These are phyloP conservation scores for Triplophysa yarkandensis DNA, from an alignment of 2,797 vertebrate species.

Conservation along the genomic window DNA sequence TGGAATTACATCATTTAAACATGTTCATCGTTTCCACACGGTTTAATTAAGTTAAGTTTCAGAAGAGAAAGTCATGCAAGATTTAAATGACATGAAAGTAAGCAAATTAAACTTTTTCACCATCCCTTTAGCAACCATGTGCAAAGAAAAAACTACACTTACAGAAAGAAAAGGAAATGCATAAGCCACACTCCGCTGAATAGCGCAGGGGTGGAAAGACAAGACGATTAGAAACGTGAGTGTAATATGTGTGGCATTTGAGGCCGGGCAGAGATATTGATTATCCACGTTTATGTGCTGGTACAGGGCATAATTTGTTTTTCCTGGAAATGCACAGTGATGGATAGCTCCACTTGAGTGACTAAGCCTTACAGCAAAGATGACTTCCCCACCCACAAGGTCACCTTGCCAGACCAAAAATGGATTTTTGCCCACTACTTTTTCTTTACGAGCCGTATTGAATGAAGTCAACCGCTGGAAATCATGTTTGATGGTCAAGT, in stretches of 20 bases:
- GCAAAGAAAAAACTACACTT: neutral
- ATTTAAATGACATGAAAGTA: too few relatives aligned
- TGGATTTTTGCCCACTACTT: conserved; percentile 54
- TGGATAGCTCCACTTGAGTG: conserved; percentile 59
- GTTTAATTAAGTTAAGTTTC: too few relatives aligned
- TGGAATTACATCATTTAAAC: too few relatives aligned
- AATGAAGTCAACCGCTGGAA: conserved; percentile 52
- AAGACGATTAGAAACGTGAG: conserved; percentile 53
- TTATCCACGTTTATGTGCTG: conserved; percentile 60
- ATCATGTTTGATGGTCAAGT: conserved; percentile 54
- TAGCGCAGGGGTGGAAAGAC: conserved; percentile 50
- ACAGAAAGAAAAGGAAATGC: conserved; percentile 11
- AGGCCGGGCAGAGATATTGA: conserved; percentile 55
- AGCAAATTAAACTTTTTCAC: too few relatives aligned
- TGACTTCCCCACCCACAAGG: conserved; percentile 58
- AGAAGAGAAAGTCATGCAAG: too few relatives aligned
- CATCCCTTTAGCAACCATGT: neutral
- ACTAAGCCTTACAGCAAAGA: conserved; percentile 61
- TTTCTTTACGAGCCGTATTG: conserved; percentile 54
- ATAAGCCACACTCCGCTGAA: conserved; percentile 29
- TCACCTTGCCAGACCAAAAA: conserved; percentile 62
- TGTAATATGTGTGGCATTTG: conserved; percentile 56
- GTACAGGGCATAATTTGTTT: conserved; percentile 57
- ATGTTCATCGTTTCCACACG: too few relatives aligned
- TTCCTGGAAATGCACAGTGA: conserved; percentile 61